These are phyloP conservation scores for Oligia fasciuncula DNA, from an alignment of 2,888 invertebrate genomes.

Conservation along the genomic window DNA sequence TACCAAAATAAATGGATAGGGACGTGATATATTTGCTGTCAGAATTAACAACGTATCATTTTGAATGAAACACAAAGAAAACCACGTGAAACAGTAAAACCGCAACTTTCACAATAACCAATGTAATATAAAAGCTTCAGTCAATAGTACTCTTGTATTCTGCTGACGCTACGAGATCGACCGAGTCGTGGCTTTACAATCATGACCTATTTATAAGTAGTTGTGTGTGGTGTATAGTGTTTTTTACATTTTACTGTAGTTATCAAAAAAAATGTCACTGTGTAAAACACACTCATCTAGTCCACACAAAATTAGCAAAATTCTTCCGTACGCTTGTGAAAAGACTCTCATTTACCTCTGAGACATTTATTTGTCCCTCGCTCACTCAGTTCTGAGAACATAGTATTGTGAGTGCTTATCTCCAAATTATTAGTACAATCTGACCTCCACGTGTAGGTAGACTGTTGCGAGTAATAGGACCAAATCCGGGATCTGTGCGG, in stretches of 20 bases:
- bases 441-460: conserved; percentile 36
- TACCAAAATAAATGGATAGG: not conserved
- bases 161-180: conserved; percentile 18
- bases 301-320: conserved; percentile 13
- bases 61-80: conserved; percentile 7
- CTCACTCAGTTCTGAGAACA: conserved; percentile 19
- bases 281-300: conserved; percentile 3
- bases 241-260: not conserved
- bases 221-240: not conserved
- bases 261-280: not conserved
- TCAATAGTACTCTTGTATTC: conserved; percentile 17
- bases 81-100: conserved; percentile 16
- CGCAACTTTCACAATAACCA: conserved; percentile 14
- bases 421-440: conserved; percentile 54
- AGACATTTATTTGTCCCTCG: conserved; percentile 29
- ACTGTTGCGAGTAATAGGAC: conserved; percentile 39
- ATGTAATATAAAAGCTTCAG: conserved; percentile 9
- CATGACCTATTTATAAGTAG: conserved; percentile 28
- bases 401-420: conserved; percentile 48
- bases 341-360: conserved; percentile 29
- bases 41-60: conserved; percentile 11
- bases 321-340: conserved; percentile 13
- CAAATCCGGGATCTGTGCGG: conserved; percentile 48
- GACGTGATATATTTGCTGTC: not conserved
- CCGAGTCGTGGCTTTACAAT: conserved; percentile 21